Base-by-base conservation (phyloP, 53 echinoderm and acorn worm genomes). In the Astropecten irregularis region DNA sequence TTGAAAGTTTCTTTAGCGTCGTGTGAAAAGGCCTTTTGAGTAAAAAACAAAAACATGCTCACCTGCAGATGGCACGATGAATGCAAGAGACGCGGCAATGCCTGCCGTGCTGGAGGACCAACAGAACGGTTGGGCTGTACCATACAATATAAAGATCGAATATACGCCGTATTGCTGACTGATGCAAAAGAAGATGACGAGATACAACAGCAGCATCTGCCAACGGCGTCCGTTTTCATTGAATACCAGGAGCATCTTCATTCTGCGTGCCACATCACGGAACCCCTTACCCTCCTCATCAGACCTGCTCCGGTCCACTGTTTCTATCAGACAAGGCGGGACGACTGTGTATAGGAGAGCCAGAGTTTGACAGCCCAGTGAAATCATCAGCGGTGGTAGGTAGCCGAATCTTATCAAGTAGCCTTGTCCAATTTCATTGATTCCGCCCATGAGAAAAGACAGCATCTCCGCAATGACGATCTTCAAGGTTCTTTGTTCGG, bases 391-490 rank as follows among this genome's bases (percentile, higher is more conserved):
- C 1, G 73, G 5, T 1, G 22, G 54, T 2, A 42, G 26, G 51
- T 82, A 90, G 9, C 90, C 90, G 1, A 67, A 29, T 3, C 2
- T 8, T 0, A 66, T 5, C 9, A 90, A 50, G 49, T 67, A 85
- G 1, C 90, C 90, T 10, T 79, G 29, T 1, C 53, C 76, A 16
- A 85, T 48, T 69, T 90, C 72, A 48, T 71, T 82, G 16, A 20
- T 19, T 3, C 86, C 86, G 9, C 82, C 65, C 4, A 82, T 73
- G 13, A 64, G 42, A 46, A 71, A 90, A 1, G 56, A 11, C 11
- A 82, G 73, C 51, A 82, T 82, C 57, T 90, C 90, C 0, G 82
- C 40, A 37, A 90, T 11, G 31, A 90, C 82, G 14, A 90, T 90
- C 3, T 73, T 50, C 32, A 86, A 37, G 27, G 86, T 90, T 18